Base-by-base conservation (phyloP, 1,140 invertebrate genomes). In the Scaptomyza pallida region DNA sequence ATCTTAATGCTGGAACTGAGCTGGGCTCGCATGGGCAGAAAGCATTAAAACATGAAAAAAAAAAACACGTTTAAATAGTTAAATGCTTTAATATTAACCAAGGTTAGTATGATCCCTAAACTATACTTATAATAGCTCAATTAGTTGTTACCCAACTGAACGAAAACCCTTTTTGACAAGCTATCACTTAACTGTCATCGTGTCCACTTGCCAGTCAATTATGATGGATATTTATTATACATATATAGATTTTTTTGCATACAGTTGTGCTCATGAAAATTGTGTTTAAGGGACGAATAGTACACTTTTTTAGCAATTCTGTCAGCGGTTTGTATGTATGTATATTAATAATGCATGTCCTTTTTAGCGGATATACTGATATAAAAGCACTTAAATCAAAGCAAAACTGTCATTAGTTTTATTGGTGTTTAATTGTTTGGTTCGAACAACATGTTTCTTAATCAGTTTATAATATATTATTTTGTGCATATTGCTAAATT, bases 401-500 rank as follows among this genome's bases (percentile, higher is more conserved):
- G 21, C 43, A 44, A 48, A 45, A 33, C 19, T 37, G n/a, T 52
- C 40, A 83, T 63, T 78, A 71, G 47, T 9, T 50, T 19, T 9
- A 3, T 21, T 40, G n/a, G 9, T 16, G 26, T 17, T 40, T 61
- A 86, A 77, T 80, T 71, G 65, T 15, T 9, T 13, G 37, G 59
- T 54, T 62, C 45, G 23, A 30, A 13, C 43, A 23, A 17, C 16
- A 82, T 86, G 82, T 55, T 33, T 23, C 8, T 75, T 12, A 26
- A 57, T 33, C 35, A 59, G 37, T 78, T 89, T 23, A 76, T 89
- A 13, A 15, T 88, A 5, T 78, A 82, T 40, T 72, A 88, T 44
- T 61, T 88, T 62, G 8, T 82, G 15, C 19, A 76, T 26, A 89
- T 88, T 73, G 61, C 78, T 5, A 88, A 68, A 6, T 60, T 88